phyloP scores from a whole-genome alignment of 2,888 invertebrate species.

The Formica aserva region DNA sequence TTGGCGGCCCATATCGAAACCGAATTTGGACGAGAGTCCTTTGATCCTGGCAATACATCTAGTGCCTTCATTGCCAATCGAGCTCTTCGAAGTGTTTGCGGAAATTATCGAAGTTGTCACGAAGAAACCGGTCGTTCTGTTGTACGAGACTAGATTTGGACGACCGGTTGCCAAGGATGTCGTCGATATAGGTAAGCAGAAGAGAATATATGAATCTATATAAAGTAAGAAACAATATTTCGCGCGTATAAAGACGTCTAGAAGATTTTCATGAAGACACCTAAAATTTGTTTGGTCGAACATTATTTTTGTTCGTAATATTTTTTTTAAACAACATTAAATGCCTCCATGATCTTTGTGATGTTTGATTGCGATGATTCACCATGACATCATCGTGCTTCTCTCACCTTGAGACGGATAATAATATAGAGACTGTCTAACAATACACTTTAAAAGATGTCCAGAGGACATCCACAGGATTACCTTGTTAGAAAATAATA shows the following conservation, averaged over 20 bases:
- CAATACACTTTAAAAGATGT: too few species aligned
- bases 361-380: neutral
- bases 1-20: slow-evolving; percentile 66
- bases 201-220: neutral
- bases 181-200: slow-evolving; percentile 77
- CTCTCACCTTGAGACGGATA: neutral
- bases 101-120: slow-evolving; percentile 79
- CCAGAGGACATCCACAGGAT: neutral
- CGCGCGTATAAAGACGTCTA: neutral
- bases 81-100: slow-evolving; percentile 79
- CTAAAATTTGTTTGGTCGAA: neutral
- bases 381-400: neutral
- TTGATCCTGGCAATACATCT: slow-evolving; percentile 79
- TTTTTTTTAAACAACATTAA: neutral
- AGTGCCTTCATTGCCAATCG: slow-evolving; percentile 80
- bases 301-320: neutral
- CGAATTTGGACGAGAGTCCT: slow-evolving; percentile 72
- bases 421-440: neutral
- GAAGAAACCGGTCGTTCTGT: slow-evolving; percentile 75
- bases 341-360: neutral
- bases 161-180: slow-evolving; percentile 78
- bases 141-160: slow-evolving; percentile 76
- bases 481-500: neutral
- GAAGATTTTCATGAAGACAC: neutral
- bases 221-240: neutral